Evolutionary conservation across 2,797 vertebrate species (phyloP).

Genomic region (Apogon hyalosoma): DNA sequence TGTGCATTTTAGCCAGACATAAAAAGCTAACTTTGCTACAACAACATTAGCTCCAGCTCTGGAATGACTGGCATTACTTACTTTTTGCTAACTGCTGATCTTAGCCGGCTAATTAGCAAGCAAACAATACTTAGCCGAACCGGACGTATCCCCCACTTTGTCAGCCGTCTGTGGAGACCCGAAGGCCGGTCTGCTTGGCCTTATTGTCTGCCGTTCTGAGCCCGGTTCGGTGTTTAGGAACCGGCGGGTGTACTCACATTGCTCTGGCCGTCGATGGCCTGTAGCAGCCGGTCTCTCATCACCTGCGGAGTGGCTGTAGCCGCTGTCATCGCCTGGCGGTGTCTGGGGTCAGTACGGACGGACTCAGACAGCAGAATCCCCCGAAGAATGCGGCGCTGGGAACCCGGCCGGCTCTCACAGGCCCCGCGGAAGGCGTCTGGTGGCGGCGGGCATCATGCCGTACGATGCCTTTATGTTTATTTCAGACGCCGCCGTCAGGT

Average conservation of each 20-base stretch:
- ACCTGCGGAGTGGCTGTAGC: slow-evolving; percentile 90
- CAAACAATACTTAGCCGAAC: slow-evolving; percentile 25
- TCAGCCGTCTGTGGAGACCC: background rate
- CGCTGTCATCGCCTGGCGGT: slow-evolving; percentile 92
- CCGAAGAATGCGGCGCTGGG: slow-evolving; percentile 57
- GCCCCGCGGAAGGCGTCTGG: slow-evolving; percentile 26
- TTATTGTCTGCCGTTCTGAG: slow-evolving; percentile 1
- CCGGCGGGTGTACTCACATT: slow-evolving; percentile 87
- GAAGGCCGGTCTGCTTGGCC: slow-evolving; percentile 9
- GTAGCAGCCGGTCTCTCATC: slow-evolving; percentile 95
- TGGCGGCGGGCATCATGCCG: slow-evolving; percentile 51
- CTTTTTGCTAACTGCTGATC: slow-evolving; percentile 25
- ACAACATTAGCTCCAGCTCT: background rate
- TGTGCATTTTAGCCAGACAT: background rate
- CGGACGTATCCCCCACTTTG: slow-evolving; percentile 21
- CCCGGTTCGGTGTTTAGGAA: background rate
- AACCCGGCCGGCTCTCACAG: slow-evolving; percentile 67
- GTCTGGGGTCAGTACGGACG: slow-evolving; percentile 73
- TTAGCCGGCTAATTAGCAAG: slow-evolving; percentile 61
- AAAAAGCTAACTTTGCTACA: slow-evolving; percentile 5
- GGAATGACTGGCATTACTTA: slow-evolving; percentile 5
- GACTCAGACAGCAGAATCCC: slow-evolving; percentile 70
- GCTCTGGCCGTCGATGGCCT: slow-evolving; percentile 93
- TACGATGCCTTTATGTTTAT: slow-evolving; percentile 49
- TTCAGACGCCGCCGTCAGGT: slow-evolving; percentile 25